These are phyloP conservation scores for Pecten maximus DNA, from an alignment of 2,888 invertebrate species.

Conservation along the genomic window DNA sequence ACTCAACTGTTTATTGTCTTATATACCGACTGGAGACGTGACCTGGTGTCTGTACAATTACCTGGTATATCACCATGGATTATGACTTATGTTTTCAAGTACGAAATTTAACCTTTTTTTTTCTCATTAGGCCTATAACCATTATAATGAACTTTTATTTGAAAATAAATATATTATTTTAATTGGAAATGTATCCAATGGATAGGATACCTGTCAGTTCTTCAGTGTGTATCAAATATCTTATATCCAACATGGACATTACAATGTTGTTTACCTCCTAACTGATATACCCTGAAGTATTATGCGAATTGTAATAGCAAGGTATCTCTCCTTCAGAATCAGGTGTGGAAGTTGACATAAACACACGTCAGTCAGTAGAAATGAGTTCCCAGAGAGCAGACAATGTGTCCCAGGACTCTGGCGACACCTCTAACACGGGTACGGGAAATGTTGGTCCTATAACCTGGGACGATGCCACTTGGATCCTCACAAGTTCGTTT, in stretches of 20 bases:
- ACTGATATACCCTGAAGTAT: not conserved
- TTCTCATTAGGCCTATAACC: too few relatives aligned
- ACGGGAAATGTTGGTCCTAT: constrained; percentile 51
- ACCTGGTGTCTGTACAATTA: not conserved
- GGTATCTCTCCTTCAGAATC: not conserved
- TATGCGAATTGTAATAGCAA: not conserved
- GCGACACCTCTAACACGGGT: not conserved
- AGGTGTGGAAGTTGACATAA: not conserved
- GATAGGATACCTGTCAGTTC: not conserved
- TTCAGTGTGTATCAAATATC: not conserved
- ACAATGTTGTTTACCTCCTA: not conserved
- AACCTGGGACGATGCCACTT: constrained; percentile 90
- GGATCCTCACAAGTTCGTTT: constrained; percentile 94
- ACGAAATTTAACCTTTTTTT: not conserved
- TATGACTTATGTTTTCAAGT: not conserved
- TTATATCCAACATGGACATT: not conserved
- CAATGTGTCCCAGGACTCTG: not conserved
- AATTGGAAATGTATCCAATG: not conserved
- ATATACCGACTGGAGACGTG: not conserved
- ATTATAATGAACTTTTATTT: too few relatives aligned
- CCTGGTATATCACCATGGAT: not conserved
- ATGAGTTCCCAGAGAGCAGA: not conserved
- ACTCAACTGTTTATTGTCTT: not conserved
- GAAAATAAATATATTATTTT: not conserved
- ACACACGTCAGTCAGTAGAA: not conserved